phyloP scores from a whole-genome alignment of 2,888 invertebrate genomes.

The Exephanes ischioxanthus region DNA sequence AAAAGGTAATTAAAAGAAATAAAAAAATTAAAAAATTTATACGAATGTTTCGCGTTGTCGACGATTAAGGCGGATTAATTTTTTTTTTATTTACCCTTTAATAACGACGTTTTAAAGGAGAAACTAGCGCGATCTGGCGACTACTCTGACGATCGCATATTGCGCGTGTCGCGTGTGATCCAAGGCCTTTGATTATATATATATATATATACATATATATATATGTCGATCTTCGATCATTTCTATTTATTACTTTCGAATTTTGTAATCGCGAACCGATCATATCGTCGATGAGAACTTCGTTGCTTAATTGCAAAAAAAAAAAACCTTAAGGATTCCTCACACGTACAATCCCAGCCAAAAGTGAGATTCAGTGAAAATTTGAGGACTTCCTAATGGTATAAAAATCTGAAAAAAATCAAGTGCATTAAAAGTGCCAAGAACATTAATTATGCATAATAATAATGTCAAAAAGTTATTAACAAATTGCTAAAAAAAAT shows the following conservation, averaged over 20 bases:
- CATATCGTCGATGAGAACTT: constrained; percentile 53
- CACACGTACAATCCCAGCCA: no score
- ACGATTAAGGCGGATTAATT: constrained; percentile 10
- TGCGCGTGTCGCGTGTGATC: constrained; percentile 37
- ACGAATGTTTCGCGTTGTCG: constrained; percentile 23
- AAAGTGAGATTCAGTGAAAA: no score
- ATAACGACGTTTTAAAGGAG: neutral
- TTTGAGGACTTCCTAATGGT: no score
- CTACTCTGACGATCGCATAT: constrained; percentile 25
- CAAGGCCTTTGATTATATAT: constrained; percentile 48
- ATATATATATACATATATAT: no score
- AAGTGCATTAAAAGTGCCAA: no score
- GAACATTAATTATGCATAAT: no score
- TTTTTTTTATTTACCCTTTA: neutral
- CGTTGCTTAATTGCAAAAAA: constrained; percentile 19
- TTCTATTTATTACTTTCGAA: constrained; percentile 30
- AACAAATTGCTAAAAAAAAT: no score
- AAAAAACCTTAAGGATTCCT: neutral
- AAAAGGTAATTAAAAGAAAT: constrained; percentile 8
- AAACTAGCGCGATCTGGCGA: neutral
- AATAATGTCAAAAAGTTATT: no score
- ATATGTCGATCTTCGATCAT: constrained; percentile 55
- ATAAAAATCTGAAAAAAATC: no score
- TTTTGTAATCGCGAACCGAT: constrained; percentile 50
- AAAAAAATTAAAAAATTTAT: constrained; percentile 2